Evolutionary conservation across 2,113 vertebrate species (phyloP).

Genomic region (Pavo muticus): DNA sequence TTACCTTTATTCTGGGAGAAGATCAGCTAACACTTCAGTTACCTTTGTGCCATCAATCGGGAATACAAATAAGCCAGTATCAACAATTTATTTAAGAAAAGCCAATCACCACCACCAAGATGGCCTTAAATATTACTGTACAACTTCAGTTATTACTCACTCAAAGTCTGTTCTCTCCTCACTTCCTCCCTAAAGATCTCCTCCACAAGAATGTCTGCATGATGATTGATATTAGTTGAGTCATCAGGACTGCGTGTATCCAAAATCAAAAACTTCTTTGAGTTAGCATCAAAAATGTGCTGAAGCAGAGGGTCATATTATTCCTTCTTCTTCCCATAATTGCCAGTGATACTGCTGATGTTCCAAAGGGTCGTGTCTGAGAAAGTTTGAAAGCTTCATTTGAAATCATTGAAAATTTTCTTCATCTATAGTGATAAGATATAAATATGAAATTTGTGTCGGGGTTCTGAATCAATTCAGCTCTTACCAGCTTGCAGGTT

Average conservation of each 20-base stretch:
- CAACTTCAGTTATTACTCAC: neutral
- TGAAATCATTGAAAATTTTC: neutral
- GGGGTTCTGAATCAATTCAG: neutral
- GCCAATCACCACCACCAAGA: neutral
- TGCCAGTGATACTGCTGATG: neutral
- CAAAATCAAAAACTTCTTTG: neutral
- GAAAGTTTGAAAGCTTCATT: neutral
- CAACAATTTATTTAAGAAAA: neutral
- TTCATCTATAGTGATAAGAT: neutral
- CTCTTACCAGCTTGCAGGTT: neutral
- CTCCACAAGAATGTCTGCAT: neutral
- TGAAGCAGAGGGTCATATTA: neutral
- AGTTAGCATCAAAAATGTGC: neutral
- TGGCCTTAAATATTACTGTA: neutral
- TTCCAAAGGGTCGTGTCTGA: neutral
- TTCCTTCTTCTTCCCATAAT: neutral
- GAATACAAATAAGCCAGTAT: neutral
- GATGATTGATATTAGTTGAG: fast-evolving
- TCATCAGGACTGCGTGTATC: neutral
- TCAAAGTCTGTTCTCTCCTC: neutral
- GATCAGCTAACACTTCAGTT: neutral
- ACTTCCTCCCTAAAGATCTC: neutral
- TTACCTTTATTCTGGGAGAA: neutral
- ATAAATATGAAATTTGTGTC: neutral
- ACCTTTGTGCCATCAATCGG: neutral